Conservation (phyloP, 2,113 vertebrate species). For the Patagioenas fasciata region DNA sequence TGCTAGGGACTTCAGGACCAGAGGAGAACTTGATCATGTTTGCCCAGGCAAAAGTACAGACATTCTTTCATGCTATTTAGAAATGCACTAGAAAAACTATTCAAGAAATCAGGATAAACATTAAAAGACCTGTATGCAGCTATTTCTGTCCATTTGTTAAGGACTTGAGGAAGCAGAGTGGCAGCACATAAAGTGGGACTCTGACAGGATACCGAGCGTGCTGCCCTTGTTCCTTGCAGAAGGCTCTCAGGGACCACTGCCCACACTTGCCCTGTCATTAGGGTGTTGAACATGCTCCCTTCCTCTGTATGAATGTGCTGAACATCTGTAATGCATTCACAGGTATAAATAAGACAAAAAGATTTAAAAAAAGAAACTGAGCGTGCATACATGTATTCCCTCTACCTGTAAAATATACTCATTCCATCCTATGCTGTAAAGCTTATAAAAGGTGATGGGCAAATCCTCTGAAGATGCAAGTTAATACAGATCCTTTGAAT, state of each 20-base stretch:
- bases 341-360: background rate
- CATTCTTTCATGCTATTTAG: background rate
- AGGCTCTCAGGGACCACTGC: background rate
- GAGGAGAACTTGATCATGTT: background rate
- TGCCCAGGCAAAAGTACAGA: background rate
- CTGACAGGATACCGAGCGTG: fast-evolving
- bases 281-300: background rate
- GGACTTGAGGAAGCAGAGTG: background rate
- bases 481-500: background rate
- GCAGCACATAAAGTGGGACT: background rate
- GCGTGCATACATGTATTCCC: background rate
- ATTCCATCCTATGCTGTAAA: background rate
- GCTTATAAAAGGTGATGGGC: background rate
- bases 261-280: background rate
- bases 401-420: background rate
- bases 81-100: background rate
- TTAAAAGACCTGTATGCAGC: background rate
- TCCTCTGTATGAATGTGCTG: background rate
- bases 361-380: background rate
- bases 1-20: background rate
- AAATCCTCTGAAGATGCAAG: background rate
- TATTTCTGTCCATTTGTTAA: background rate
- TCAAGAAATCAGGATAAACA: background rate
- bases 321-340: background rate
- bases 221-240: background rate